Evolutionary conservation across 2,888 invertebrate species (phyloP).

Genomic region (Hydropsyche betteni): DNA sequence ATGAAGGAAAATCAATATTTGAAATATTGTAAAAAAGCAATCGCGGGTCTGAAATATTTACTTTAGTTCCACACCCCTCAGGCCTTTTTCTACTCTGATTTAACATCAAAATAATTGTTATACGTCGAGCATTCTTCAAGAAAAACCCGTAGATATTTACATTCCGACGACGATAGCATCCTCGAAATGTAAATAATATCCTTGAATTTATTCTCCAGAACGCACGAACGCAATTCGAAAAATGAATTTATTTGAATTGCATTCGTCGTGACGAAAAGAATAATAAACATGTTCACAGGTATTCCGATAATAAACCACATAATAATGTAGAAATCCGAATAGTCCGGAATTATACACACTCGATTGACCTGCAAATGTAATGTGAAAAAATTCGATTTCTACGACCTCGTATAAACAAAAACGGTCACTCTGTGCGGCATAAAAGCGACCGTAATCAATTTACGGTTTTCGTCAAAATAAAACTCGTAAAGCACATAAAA

Average conservation of each 20-base stretch:
- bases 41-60: slow-evolving; percentile 42
- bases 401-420: background rate
- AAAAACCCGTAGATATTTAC: background rate
- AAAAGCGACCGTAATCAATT: slow-evolving; percentile 3
- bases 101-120: background rate
- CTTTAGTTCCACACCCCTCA: slow-evolving; percentile 41
- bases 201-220: background rate
- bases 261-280: background rate
- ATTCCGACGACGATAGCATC: background rate
- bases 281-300: background rate
- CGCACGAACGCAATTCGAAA: background rate
- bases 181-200: background rate
- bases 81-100: slow-evolving; percentile 22
- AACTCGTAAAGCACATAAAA: slow-evolving; percentile 4
- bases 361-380: background rate
- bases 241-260: background rate
- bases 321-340: no score
- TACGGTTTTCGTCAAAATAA: slow-evolving; percentile 1
- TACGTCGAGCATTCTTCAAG: background rate
- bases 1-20: background rate
- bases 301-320: no score
- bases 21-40: slow-evolving; percentile 42
- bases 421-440: background rate
- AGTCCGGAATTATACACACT: background rate
- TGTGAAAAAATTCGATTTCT: background rate